phyloP scores from a whole-genome alignment of 2,113 vertebrate genomes.

The Onychostoma macrolepis region DNA sequence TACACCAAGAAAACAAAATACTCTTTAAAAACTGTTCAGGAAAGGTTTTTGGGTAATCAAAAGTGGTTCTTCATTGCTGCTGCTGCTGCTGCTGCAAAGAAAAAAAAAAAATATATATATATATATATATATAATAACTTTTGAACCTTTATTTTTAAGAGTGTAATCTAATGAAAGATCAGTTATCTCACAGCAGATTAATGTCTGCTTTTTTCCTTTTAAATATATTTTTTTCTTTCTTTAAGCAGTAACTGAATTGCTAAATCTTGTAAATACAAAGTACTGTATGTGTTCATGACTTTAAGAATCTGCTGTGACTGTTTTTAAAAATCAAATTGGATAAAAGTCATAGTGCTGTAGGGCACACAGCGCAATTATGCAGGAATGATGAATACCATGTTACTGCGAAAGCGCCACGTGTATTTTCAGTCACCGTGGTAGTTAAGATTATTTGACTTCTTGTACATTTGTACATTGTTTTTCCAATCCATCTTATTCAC shows the following conservation, averaged over 20 bases:
- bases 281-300: background rate
- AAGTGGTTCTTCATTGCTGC: no score
- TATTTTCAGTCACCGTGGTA: background rate
- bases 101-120: no score
- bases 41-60: no score
- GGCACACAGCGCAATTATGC: background rate
- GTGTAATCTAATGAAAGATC: background rate
- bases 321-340: constrained; percentile 4
- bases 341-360: background rate
- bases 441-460: constrained; percentile 4
- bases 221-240: background rate
- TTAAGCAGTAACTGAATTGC: background rate
- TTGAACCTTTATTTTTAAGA: no score
- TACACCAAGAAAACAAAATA: no score
- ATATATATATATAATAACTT: no score
- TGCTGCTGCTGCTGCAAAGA: no score
- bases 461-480: constrained; percentile 21
- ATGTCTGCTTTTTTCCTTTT: background rate
- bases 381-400: constrained; percentile 2
- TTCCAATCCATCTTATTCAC: constrained; percentile 10
- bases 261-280: background rate
- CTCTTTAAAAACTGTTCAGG: no score
- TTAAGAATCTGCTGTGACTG: background rate
- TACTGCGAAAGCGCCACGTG: background rate
- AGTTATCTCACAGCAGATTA: background rate